These are phyloP conservation scores for Pterocles gutturalis DNA, from an alignment of 2,113 vertebrate species.

Conservation along the genomic window DNA sequence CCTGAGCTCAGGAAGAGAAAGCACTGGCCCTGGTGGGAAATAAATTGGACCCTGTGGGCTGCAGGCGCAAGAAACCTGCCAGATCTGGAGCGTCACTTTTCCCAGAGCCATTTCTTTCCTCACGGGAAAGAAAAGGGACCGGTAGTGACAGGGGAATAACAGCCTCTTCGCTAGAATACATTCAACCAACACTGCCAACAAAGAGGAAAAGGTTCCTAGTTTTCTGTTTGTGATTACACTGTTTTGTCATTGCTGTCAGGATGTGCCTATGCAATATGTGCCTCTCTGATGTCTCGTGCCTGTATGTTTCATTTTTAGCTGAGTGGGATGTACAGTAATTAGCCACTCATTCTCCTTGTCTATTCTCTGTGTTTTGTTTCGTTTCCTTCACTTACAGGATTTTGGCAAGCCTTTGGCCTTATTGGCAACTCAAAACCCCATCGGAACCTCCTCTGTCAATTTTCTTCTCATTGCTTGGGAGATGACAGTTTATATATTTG, in stretches of 20 bases:
- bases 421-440: conserved; percentile 25
- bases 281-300: conserved; percentile 28
- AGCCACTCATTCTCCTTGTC: conserved; percentile 36
- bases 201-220: conserved; percentile 23
- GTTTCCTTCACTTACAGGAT: conserved; percentile 5
- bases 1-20: not conserved
- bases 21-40: not conserved
- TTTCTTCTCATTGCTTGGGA: conserved; percentile 50
- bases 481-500: conserved; percentile 46
- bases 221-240: conserved; percentile 59
- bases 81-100: not conserved
- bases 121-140: not conserved
- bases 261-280: conserved; percentile 35
- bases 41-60: not conserved
- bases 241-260: conserved; percentile 53
- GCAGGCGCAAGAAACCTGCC: not conserved
- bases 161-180: not conserved
- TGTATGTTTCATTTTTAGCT: conserved; percentile 37
- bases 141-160: conserved; percentile 14
- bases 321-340: conserved; percentile 38
- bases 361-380: conserved; percentile 5
- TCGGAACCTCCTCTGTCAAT: not conserved
- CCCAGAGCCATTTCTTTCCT: not conserved
- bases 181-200: conserved; percentile 8
- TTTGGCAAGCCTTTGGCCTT: conserved; percentile 28